Evolutionary conservation across 1,140 invertebrate species (phyloP), one percentile per base, ranked within the genome.

Genomic region (Acyrthosiphon pisum): DNA sequence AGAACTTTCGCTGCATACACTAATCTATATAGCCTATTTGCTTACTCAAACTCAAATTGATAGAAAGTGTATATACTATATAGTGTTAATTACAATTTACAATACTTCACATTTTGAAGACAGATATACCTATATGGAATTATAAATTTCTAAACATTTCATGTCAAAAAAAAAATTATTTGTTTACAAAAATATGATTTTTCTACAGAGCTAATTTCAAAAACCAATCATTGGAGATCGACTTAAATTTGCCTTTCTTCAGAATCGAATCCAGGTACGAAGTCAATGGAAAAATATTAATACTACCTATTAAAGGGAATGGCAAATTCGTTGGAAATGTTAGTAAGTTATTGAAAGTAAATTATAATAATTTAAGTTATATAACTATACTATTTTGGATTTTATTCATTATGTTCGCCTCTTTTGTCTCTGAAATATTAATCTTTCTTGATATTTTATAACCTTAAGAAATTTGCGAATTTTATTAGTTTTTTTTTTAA

Each of bases 291-390:
- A 89, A 94, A 93, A 90, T 94, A 23, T 88, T 94, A 22, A 53
- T 94, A 14, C 44, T 94, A 20, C 94, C 94, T 35, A 94, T 94
- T 44, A 93, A 83, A 89, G 94, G 94, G 30, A 94, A 94, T 50
- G 94, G 94, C 4, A 93, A 94, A 60, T 93, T 87, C 60, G 81
- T 50, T 87, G 94, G 94, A 90, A 94, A 94, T 91, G 93, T 94
- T 30, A 93, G 94, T 94, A 93, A 94, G 94, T 94, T 8, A 46
- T 44, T 86, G 14, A 83, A 83, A 37, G 20, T 83, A 37, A 83
- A 83, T 23, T 37, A 83, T 83, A 83, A 83, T 83, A 37, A 37
- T 23, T 37, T 83, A 37, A 37, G 35, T 6, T 68, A 6, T 30
- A n/a, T 30, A n/a, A 30, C 2, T 68, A 14, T n/a, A 68, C 4